Conservation (phyloP, 2,888 invertebrate genomes). For the Netelia fuscicornis region DNA sequence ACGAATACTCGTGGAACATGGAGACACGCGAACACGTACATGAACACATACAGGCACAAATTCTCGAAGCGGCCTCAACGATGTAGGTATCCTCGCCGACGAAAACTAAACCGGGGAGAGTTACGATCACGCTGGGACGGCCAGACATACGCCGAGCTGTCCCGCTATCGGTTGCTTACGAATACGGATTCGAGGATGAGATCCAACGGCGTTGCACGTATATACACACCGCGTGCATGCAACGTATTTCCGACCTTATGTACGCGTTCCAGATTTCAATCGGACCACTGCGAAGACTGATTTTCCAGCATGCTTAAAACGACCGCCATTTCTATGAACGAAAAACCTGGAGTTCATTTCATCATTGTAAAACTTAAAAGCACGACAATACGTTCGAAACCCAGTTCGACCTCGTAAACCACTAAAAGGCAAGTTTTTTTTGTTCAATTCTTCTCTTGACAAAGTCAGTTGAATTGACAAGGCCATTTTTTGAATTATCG, state of each 20-base stretch:
- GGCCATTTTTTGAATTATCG: too few species aligned
- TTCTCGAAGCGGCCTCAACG: slow-evolving; percentile 29
- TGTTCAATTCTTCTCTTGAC: too few species aligned
- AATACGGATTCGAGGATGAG: slow-evolving; percentile 47
- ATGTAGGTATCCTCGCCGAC: slow-evolving; percentile 19
- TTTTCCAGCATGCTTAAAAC: neutral
- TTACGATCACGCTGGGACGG: slow-evolving; percentile 57
- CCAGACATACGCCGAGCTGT: slow-evolving; percentile 33
- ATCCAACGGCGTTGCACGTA: neutral
- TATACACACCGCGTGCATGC: slow-evolving; percentile 32
- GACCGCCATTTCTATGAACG: neutral
- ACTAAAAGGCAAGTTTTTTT: too few species aligned
- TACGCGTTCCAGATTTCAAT: slow-evolving; percentile 41
- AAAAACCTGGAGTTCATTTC: neutral
- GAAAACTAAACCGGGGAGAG: slow-evolving; percentile 50
- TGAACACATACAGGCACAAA: neutral
- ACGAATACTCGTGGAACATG: neutral
- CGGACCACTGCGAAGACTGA: slow-evolving; percentile 15
- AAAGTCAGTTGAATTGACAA: too few species aligned
- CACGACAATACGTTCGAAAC: too few species aligned
- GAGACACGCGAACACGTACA: neutral
- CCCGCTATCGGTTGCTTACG: slow-evolving; percentile 55
- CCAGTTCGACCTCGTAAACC: too few species aligned
- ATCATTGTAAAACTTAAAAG: neutral
- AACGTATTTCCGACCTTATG: slow-evolving; percentile 42